phyloP scores from a whole-genome alignment of 2,888 invertebrate species.

The Lasioglossum villosulum region DNA sequence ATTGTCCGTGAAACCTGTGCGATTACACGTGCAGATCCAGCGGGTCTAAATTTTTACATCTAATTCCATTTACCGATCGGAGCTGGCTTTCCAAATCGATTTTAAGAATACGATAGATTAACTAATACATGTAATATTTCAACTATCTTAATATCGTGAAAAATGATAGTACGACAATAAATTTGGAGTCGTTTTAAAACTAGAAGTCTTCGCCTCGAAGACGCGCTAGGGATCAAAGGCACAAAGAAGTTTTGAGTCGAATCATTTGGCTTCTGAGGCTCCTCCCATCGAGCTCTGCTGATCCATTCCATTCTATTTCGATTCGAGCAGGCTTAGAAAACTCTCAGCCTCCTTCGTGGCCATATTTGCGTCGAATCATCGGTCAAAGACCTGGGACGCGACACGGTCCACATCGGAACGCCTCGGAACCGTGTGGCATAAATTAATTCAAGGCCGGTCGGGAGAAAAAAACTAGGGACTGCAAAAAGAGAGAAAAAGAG shows the following conservation, averaged over 20 bases:
- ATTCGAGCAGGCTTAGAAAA: neutral
- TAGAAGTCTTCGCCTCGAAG: neutral
- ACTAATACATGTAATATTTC: neutral
- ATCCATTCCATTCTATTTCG: neutral
- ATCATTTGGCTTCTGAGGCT: neutral
- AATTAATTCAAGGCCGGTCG: slow-evolving; percentile 55
- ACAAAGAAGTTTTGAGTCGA: neutral
- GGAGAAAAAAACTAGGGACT: slow-evolving; percentile 26
- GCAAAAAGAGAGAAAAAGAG: neutral
- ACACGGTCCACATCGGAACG: slow-evolving; percentile 12
- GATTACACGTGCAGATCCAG: neutral
- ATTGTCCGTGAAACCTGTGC: neutral
- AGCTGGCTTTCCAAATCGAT: neutral
- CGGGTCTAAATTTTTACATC: neutral
- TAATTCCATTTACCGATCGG: neutral
- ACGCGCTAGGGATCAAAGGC: neutral
- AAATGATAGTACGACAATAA: neutral
- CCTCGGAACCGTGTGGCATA: slow-evolving; percentile 28
- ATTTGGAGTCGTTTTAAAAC: neutral
- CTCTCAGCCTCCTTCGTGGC: neutral
- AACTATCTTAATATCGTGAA: neutral
- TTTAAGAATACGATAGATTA: neutral
- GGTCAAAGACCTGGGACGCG: slow-evolving; percentile 21
- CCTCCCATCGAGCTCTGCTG: neutral
- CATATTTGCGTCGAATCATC: slow-evolving; percentile 9